Evolutionary conservation across 1,140 invertebrate species (phyloP).

Genomic region (Ostrea edulis): DNA sequence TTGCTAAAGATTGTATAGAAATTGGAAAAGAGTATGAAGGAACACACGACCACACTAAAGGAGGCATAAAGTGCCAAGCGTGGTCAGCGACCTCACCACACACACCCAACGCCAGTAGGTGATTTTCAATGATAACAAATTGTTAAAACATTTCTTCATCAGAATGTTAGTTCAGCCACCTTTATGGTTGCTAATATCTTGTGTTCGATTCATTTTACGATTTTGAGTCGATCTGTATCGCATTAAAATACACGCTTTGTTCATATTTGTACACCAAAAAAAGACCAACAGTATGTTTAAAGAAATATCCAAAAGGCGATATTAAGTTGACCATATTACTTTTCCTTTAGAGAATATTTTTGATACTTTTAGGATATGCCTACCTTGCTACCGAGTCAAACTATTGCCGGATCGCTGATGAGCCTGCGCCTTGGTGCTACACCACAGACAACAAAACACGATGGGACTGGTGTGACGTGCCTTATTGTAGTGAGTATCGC

Average conservation of each 20-base stretch:
- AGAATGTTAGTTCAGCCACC: too few species aligned
- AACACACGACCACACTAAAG: not conserved
- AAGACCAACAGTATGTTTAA: too few species aligned
- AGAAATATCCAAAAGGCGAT: too few species aligned
- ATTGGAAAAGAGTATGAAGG: not conserved
- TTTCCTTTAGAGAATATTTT: too few species aligned
- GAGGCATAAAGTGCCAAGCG: not conserved
- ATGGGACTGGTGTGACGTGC: constrained; percentile 22
- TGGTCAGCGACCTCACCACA: not conserved
- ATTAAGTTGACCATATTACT: too few species aligned
- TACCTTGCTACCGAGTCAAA: constrained; percentile 5
- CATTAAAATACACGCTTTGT: too few species aligned
- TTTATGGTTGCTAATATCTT: too few species aligned
- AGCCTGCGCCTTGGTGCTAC: constrained; percentile 37
- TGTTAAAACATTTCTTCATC: too few species aligned
- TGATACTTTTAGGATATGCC: not conserved
- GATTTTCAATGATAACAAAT: not conserved
- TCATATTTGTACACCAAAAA: too few species aligned
- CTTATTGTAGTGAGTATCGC: constrained; percentile 25
- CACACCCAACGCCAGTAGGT: not conserved
- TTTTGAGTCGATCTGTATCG: too few species aligned
- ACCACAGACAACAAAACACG: not conserved
- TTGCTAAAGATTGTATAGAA: not conserved
- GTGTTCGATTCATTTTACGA: too few species aligned
- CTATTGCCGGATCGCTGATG: constrained; percentile 43